phyloP scores from a whole-genome alignment of 2,888 invertebrate species.

The Aphrophora alni region DNA sequence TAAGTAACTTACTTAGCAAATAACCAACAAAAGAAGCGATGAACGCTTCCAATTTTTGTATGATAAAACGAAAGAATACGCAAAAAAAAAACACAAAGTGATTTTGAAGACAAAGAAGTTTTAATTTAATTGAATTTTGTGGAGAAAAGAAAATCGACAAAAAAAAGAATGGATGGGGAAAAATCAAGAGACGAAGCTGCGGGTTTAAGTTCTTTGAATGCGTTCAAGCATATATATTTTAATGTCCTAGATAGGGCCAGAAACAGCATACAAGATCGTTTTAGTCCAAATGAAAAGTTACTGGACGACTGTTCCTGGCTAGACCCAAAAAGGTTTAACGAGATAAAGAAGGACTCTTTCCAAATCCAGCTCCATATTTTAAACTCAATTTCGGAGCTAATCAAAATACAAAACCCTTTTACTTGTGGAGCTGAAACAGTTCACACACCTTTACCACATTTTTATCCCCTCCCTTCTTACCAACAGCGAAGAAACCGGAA shows the following conservation, averaged over 20 bases:
- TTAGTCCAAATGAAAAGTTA: too few species aligned
- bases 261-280: too few species aligned
- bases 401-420: too few species aligned
- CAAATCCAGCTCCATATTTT: too few species aligned
- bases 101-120: constrained; percentile 4
- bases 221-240: too few species aligned
- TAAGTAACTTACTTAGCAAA: not conserved
- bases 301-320: too few species aligned
- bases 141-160: not conserved
- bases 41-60: constrained; percentile 3
- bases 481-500: too few species aligned
- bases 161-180: constrained; percentile 10
- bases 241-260: too few species aligned
- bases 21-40: constrained; percentile 7
- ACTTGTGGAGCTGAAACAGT: too few species aligned
- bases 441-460: too few species aligned
- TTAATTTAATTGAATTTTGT: not conserved
- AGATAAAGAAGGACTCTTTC: not conserved
- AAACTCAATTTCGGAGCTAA: too few species aligned
- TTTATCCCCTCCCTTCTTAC: too few species aligned
- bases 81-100: not conserved
- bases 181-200: constrained; percentile 12
- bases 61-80: constrained; percentile 9
- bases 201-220: not conserved
- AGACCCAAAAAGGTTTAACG: constrained; percentile 23